Percentiles rank a stretch among this genome's conserved stretches.
These are phyloP conservation scores for Sisor rabdophorus DNA, from an alignment of 2,113 vertebrate genomes.

Conservation along the genomic window DNA sequence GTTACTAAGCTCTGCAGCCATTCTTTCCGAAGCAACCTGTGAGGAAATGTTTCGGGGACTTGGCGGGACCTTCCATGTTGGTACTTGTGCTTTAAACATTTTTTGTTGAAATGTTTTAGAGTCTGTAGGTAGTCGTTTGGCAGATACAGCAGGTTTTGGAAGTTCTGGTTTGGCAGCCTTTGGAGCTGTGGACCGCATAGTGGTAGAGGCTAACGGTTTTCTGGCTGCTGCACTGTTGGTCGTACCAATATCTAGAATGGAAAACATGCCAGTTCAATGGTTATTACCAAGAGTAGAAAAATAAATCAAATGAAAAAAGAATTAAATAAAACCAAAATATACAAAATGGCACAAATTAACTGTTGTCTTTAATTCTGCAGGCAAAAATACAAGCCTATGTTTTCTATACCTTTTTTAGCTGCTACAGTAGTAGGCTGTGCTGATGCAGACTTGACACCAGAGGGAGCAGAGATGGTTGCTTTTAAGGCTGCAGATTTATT, in stretches of 20 bases:
- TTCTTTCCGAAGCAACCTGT: conserved; percentile 45
- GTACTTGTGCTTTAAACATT: conserved; percentile 40
- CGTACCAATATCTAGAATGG: conserved; percentile 58
- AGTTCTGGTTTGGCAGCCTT: conserved; percentile 57
- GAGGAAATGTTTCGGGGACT: conserved; percentile 25
- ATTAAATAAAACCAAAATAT: neutral
- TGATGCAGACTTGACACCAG: conserved; percentile 57
- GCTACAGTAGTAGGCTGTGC: conserved; percentile 47
- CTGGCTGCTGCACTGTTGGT: conserved; percentile 48
- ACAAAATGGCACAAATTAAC: too few species aligned
- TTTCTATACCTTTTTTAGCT: conserved; percentile 64
- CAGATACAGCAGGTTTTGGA: conserved; percentile 48
- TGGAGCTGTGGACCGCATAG: conserved; percentile 36
- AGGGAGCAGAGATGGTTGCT: conserved; percentile 47
- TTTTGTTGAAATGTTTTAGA: conserved; percentile 53
- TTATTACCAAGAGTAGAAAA: neutral
- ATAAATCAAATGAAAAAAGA: too few species aligned
- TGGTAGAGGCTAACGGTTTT: conserved; percentile 50
- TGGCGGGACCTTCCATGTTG: conserved; percentile 48
- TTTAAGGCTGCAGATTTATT: conserved; percentile 46
- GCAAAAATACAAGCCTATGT: neutral
- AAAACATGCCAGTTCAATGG: neutral
- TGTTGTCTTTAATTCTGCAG: too few species aligned
- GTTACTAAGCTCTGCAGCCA: conserved; percentile 49
- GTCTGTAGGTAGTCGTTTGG: conserved; percentile 45